Base-by-base conservation (phyloP, 2,888 invertebrate species). In the Pherbina coryleti region DNA sequence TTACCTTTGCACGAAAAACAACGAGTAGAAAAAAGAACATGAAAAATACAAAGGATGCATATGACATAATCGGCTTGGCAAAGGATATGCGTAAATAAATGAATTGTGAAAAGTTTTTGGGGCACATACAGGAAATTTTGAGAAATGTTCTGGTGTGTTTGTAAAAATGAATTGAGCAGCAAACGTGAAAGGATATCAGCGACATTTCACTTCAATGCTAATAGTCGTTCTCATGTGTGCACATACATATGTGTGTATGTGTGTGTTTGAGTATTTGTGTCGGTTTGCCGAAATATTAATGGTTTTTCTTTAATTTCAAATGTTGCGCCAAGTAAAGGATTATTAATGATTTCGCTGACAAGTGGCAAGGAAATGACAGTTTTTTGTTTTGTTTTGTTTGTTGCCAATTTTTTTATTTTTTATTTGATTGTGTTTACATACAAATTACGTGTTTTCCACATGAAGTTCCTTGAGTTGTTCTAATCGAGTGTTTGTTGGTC, bases 321-420 rank as follows among this genome's bases (percentile, higher is more conserved):
- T 78, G 80, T 76, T 76, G 75, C 67, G 69, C 28, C 69, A 34
- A 53, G 66, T 37, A 84, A 85, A 85, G 85, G 86, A 87, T 87
- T 86, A 87, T 87, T 85, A 87, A 87, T 86, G 86, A 85, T 86
- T 81, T 81, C 79, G 83, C 82, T 87, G 87, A 87, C 86, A 87
- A 84, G 84, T 84, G 86, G 85, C 85, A 84, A 82, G 86, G 71
- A 55, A 51, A 31, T 17, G 11, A 22, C 37, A 49, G 34, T 51
- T 17, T n/a, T 8, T 25, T n/a, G n/a, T n/a, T 25, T 49, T 53
- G 31, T 37, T 22, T 31, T 31, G 7, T 53, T 5, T 19, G 53
- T 53, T 55, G 31, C 64, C 28, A 64, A 31, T 11, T 22, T 22
- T 7, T 22, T 3, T 19, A 53, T 28, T n/a, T 4, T 8, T 57